phyloP scores from a whole-genome alignment of 1,140 invertebrate genomes.

The Drosophila jambulina region DNA sequence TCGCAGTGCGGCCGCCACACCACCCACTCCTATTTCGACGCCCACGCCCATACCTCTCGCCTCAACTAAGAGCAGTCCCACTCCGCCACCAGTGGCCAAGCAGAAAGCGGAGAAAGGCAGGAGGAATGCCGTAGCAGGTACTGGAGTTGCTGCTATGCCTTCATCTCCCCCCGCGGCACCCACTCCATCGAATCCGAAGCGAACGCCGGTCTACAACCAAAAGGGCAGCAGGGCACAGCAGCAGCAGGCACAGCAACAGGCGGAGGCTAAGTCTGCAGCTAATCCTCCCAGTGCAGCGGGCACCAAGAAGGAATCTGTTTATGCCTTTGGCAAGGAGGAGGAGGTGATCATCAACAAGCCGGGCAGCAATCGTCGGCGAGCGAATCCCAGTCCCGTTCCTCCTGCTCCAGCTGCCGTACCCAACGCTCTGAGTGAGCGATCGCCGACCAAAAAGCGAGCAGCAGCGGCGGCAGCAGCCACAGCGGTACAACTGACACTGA shows the following conservation, averaged over 20 bases:
- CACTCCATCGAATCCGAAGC: conserved; percentile 38
- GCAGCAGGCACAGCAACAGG: conserved; percentile 34
- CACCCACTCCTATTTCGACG: conserved; percentile 28
- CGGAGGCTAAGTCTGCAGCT: conserved; percentile 17
- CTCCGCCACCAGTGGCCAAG: conserved; percentile 36
- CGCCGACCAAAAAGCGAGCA: conserved; percentile 69
- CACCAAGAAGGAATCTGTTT: conserved; percentile 51
- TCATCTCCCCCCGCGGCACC: conserved; percentile 19
- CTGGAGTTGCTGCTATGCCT: conserved; percentile 6
- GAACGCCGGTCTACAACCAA: conserved; percentile 76
- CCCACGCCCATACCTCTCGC: conserved; percentile 35
- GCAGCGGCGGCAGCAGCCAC: conserved; percentile 72
- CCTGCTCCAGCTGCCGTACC: conserved; percentile 83
- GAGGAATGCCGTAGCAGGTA: conserved; percentile 35
- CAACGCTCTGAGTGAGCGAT: conserved; percentile 78
- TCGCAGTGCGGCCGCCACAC: conserved; percentile 39
- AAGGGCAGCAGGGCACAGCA: conserved; percentile 52
- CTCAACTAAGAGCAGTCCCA: conserved; percentile 34
- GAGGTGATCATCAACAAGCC: conserved; percentile 34
- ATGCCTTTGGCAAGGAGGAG: conserved; percentile 73
- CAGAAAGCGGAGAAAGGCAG: conserved; percentile 45
- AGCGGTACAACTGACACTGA: conserved; percentile 75
- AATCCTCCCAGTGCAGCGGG: background rate
- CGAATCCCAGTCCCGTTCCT: background rate
- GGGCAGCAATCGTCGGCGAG: conserved; percentile 50